Base-by-base conservation (phyloP, 2,113 vertebrate genomes). In the Odobenus rosmarus region DNA sequence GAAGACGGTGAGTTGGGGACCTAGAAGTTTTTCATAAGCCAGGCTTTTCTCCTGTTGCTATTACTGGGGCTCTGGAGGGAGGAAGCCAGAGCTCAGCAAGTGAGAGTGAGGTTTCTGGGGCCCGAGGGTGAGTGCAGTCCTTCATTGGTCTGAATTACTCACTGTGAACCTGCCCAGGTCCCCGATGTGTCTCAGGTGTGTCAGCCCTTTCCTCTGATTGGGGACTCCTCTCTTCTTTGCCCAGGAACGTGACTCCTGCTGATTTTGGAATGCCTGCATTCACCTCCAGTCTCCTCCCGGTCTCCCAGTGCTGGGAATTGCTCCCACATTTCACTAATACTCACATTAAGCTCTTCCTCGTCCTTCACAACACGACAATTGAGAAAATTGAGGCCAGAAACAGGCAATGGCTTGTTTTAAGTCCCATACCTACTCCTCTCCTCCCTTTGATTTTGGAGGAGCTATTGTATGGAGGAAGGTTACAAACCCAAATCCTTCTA, bases 301-400 rank as follows among this genome's bases (percentile, higher is more conserved):
- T 83, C 62, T 77, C 28, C n/a, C 26, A n/a, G 4, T 18, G 12
- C 39, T 69, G 69, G 26, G 55, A 28, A 42, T 61, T 81, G 51
- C 24, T 92, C 74, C 42, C 1, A 5, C 55, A 26, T 62, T 39
- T 84, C 55, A 4, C 39, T 85, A 74, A 57, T 21, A 39, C 7
- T 90, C 55, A 74, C 0, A 13, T 62, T 7, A 81, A 88, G 24
- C 77, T 23, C 23, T 8, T 9, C n/a, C 0, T 1, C 53, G 11
- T n/a, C 61, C 12, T 9, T 94, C 31, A 53, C 4, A 24, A 26
- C 15, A 19, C 0, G 3, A 4, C n/a, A 9, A 4, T 26, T 77
- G 55, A 95, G 53, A 26, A 94, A 84, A 87, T 33, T 39, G 49
- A 96, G 74, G 21, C 33, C 59, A 88, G 57, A 92, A 77, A 85